These are phyloP conservation scores for Yponomeuta plumbellus DNA, from an alignment of 2,888 invertebrate species.

Conservation along the genomic window DNA sequence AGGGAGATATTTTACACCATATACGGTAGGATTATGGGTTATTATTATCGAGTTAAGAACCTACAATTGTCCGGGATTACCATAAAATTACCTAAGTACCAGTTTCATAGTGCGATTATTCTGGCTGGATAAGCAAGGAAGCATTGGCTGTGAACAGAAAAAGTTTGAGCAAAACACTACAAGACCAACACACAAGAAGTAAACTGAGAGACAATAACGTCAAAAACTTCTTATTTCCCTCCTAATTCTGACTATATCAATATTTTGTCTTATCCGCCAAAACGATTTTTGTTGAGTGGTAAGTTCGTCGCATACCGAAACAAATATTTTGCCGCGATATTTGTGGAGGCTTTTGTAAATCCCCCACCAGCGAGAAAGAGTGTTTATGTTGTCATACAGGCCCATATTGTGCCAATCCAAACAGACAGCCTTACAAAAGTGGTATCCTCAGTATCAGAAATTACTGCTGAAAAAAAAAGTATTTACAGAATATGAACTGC, in stretches of 20 bases:
- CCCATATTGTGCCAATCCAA: not conserved
- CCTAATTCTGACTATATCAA: not conserved
- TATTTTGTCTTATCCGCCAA: not conserved
- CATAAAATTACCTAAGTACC: not conserved
- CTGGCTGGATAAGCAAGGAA: not conserved
- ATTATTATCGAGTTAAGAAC: not conserved
- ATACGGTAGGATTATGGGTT: conserved; percentile 1
- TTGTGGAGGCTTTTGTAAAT: not conserved
- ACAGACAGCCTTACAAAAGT: not conserved
- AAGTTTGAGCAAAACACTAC: too few relatives aligned
- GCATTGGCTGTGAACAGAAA: too few relatives aligned
- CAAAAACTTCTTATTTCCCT: too few relatives aligned
- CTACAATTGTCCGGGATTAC: not conserved
- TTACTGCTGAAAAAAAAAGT: too few relatives aligned
- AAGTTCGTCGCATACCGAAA: not conserved
- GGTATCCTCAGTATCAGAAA: too few relatives aligned
- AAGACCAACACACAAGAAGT: too few relatives aligned
- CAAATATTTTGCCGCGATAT: not conserved
- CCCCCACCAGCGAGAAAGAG: not conserved
- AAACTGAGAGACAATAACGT: too few relatives aligned
- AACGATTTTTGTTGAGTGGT: not conserved
- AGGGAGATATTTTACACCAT: not conserved
- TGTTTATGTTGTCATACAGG: not conserved
- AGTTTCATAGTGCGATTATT: not conserved
- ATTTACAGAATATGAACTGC: too few relatives aligned